Evolutionary conservation across 35 echinoderm and acorn worm genomes (phyloP), one percentile per base, ranked within the genome.

Genomic region (Strongylocentrotus purpuratus): DNA sequence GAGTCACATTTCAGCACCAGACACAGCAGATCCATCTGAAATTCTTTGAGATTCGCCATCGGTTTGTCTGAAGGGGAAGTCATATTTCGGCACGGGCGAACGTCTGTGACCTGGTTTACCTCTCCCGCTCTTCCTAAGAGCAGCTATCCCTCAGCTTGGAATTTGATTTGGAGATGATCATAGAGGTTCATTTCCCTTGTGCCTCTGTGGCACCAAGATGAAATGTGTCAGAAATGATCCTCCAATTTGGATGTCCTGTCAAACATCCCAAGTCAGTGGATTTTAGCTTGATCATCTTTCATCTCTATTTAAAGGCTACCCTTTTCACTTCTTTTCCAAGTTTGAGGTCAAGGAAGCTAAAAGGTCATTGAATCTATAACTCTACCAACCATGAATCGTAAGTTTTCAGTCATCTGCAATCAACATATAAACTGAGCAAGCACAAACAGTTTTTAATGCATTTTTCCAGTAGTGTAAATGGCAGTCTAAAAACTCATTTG

Each of bases 21-120:
- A 78, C 65, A 28, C 20, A 18, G 65, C 20, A 28, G 65, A 78
- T 78, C 65, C 65, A 78, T 78, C 65, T 78, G 22, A 78, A 55
- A 78, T 28, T 3, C 65, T 78, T 4, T 22, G 87, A 89, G 87
- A 45, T 46, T 45, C 11, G 33, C 87, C 87, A 89, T 18, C 32
- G 33, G 20, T 46, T 89, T 89, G 87, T 89, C 87, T 89, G 33
- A 45, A 33, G 87, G 45, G 87, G 87, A 89, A 89, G 87, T 89
- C 87, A 89, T 89, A 45, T 89, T 89, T 89, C 87, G 45, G 45
- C 87, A 89, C 32, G 5, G 33, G 20, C 45, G 15, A 18, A 31
- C n/a, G 87, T 46, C 87, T 89, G 87, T 89, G 87, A 33, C 87
- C 87, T 89, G 87, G 87, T 45, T 89, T 46, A 78, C 65, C 65